These are phyloP conservation scores for Drymonia ruficornis DNA, from an alignment of 2,888 invertebrate genomes.

Conservation along the genomic window DNA sequence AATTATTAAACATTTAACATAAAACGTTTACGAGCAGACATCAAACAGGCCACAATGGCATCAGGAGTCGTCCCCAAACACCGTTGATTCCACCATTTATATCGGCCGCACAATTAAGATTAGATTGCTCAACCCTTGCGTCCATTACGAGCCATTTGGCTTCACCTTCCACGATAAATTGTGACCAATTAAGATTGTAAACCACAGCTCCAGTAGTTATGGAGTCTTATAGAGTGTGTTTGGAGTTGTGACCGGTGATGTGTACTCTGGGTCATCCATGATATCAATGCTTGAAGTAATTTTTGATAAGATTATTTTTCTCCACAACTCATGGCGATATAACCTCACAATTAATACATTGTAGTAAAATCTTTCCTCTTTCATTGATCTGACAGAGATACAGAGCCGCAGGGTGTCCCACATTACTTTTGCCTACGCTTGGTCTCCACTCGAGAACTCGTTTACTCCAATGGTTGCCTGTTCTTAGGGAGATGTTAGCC, in stretches of 20 bases:
- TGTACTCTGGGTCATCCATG: neutral
- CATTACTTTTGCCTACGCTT: no score
- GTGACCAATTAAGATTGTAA: constrained; percentile 53
- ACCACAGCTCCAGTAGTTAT: constrained; percentile 24
- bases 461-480: no score
- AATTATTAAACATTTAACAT: neutral
- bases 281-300: no score
- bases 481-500: no score
- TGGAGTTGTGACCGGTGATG: constrained; percentile 1
- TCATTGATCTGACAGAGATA: no score
- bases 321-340: no score
- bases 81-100: constrained; percentile 34
- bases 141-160: constrained; percentile 49
- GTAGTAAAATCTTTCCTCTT: no score
- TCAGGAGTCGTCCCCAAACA: constrained; percentile 27
- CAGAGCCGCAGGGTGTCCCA: no score
- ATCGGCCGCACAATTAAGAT: constrained; percentile 54
- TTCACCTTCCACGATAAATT: constrained; percentile 52
- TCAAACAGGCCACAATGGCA: constrained; percentile 7
- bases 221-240: constrained; percentile 24
- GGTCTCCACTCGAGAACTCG: no score
- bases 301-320: no score
- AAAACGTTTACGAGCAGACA: neutral
- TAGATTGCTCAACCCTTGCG: constrained; percentile 46
- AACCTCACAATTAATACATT: no score